phyloP scores from a whole-genome alignment of 2,888 invertebrate genomes.

The Pyrochroa serraticornis region DNA sequence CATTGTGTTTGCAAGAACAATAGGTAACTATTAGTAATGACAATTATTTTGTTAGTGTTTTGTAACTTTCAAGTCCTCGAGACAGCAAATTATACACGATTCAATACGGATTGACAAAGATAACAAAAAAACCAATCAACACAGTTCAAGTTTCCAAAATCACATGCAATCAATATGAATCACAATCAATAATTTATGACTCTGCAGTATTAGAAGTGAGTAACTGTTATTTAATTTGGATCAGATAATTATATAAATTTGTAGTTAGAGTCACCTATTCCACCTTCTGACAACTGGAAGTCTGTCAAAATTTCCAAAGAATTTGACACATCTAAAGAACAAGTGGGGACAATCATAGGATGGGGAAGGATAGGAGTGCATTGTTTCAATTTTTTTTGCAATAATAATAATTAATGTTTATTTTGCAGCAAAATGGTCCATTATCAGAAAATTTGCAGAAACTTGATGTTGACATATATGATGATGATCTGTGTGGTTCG shows the following conservation, averaged over 20 bases:
- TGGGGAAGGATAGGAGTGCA: conserved; percentile 40
- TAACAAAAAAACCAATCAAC: conserved; percentile 31
- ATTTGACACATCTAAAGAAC: conserved; percentile 28
- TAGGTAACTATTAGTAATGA: conserved; percentile 16
- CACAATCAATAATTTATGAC: conserved; percentile 35
- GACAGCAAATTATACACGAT: conserved; percentile 34
- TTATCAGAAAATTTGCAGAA: conserved; percentile 38
- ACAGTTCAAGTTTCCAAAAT: conserved; percentile 35
- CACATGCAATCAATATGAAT: conserved; percentile 35
- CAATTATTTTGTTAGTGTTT: background rate
- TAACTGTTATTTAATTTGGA: background rate
- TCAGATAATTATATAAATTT: background rate
- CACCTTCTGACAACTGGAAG: conserved; percentile 35
- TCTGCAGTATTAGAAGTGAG: conserved; percentile 39
- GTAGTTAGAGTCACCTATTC: conserved; percentile 34
- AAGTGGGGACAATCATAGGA: conserved; percentile 39
- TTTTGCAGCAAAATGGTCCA: conserved; percentile 36
- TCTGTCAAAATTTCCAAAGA: conserved; percentile 34
- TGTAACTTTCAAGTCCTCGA: conserved; percentile 26
- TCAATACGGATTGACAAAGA: conserved; percentile 38
- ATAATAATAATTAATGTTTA: background rate
- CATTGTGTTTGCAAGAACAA: conserved; percentile 33
- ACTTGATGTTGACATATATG: conserved; percentile 38
- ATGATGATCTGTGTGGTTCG: conserved; percentile 36
- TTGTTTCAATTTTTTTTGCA: background rate